These are phyloP conservation scores for Festucalex cinctus DNA, from an alignment of 2,113 vertebrate genomes.

Conservation along the genomic window DNA sequence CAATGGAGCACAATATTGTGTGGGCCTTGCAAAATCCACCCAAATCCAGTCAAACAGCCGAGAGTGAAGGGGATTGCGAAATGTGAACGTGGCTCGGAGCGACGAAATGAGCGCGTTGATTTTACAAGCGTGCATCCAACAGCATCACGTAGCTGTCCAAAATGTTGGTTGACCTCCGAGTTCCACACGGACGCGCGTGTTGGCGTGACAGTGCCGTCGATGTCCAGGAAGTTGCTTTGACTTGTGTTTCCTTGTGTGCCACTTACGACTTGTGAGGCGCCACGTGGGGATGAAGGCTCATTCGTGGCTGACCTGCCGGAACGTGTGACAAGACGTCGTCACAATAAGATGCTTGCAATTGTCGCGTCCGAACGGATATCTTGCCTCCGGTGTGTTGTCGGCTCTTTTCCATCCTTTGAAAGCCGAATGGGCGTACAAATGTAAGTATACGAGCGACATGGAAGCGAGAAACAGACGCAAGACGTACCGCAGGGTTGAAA, in stretches of 20 bases:
- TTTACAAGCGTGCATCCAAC: background rate
- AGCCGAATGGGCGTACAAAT: conserved; percentile 10
- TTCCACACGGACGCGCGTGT: conserved; percentile 2
- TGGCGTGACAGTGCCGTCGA: conserved; percentile 8
- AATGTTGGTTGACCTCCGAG: background rate
- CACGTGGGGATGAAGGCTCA: conserved; percentile 76
- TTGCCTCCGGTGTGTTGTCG: conserved; percentile 78
- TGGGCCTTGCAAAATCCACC: too few species aligned
- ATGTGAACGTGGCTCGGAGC: too few species aligned
- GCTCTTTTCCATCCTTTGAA: conserved; percentile 80
- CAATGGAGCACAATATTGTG: too few species aligned
- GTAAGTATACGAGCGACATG: background rate
- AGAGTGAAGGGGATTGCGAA: too few species aligned
- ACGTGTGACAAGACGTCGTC: conserved; percentile 7
- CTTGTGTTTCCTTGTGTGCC: conserved; percentile 47
- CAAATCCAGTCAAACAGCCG: too few species aligned
- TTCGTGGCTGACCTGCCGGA: conserved; percentile 79
- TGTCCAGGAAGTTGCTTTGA: conserved; percentile 35
- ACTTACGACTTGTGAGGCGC: conserved; percentile 96
- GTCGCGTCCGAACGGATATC: conserved; percentile 70
- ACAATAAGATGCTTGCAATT: background rate
- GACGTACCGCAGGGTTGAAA: conserved; percentile 84
- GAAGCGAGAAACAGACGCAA: conserved; percentile 7
- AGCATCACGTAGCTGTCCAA: background rate
- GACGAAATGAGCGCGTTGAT: background rate